phyloP scores from a whole-genome alignment of 2,113 vertebrate genomes.

The Zingel zingel region DNA sequence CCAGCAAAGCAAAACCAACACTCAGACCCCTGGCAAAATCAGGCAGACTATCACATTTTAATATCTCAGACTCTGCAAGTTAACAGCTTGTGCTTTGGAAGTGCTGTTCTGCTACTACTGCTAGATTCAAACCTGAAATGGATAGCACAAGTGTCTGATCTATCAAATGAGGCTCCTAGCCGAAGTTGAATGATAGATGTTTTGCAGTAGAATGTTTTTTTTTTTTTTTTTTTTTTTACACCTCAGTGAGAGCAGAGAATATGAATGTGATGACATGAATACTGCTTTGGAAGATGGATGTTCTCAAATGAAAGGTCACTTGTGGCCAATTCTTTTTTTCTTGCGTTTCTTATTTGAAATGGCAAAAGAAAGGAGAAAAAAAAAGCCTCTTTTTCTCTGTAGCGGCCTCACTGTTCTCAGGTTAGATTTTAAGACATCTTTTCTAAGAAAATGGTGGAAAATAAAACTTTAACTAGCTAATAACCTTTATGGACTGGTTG shows the following conservation, averaged over 20 bases:
- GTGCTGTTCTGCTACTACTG: slow-evolving; percentile 55
- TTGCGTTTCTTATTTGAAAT: slow-evolving; percentile 63
- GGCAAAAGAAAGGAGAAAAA: slow-evolving; percentile 44
- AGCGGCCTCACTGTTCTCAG: slow-evolving; percentile 80
- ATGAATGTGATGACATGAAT: slow-evolving; percentile 57
- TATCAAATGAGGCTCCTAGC: slow-evolving; percentile 57
- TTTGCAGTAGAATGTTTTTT: slow-evolving; percentile 54
- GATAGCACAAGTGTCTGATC: slow-evolving; percentile 61
- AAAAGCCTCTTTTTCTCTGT: slow-evolving; percentile 51
- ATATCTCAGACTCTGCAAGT: slow-evolving; percentile 60
- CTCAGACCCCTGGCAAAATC: slow-evolving; percentile 56
- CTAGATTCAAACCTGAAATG: slow-evolving; percentile 46
- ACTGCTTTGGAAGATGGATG: slow-evolving; percentile 55
- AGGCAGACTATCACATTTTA: slow-evolving; percentile 55
- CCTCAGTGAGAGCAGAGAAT: slow-evolving; percentile 44
- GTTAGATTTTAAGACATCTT: slow-evolving; percentile 76
- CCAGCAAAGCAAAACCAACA: slow-evolving; percentile 65
- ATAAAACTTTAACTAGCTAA: slow-evolving; percentile 70
- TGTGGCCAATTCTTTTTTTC: slow-evolving; percentile 53
- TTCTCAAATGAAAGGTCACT: slow-evolving; percentile 69
- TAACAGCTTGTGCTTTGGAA: slow-evolving; percentile 65
- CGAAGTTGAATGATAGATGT: slow-evolving; percentile 60
- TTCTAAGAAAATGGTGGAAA: slow-evolving; percentile 75
- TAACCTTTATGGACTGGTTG: slow-evolving; percentile 34
- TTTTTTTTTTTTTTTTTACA: slow-evolving; percentile 31